These are phyloP conservation scores for Papilio xuthus DNA, from an alignment of 1,140 invertebrate genomes.

Conservation along the genomic window DNA sequence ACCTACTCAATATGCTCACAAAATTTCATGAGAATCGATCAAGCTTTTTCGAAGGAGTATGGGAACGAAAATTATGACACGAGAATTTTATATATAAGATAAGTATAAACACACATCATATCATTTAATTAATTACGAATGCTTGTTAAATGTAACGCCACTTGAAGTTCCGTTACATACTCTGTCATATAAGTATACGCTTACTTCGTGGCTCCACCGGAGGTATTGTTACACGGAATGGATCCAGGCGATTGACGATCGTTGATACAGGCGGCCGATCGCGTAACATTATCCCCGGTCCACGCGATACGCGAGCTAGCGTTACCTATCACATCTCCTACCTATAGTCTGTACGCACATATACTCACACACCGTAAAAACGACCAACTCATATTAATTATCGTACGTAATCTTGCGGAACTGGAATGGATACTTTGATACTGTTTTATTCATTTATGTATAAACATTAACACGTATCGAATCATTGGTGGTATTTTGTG, in stretches of 20 bases:
- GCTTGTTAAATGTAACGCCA: too few species aligned
- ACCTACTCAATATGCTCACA: too few species aligned
- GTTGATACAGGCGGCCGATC: constrained; percentile 76
- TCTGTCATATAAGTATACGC: constrained; percentile 41
- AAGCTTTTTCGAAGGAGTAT: too few species aligned
- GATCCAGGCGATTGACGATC: constrained; percentile 77
- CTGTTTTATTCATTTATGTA: not conserved
- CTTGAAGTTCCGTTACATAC: constrained; percentile 30
- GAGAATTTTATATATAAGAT: too few species aligned
- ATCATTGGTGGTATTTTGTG: not conserved
- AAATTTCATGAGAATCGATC: too few species aligned
- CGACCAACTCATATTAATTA: constrained; percentile 43
- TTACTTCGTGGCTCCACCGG: constrained; percentile 49
- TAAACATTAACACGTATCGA: not conserved
- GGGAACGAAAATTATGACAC: too few species aligned
- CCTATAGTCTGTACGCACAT: constrained; percentile 48
- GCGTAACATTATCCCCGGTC: constrained; percentile 71
- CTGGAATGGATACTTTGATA: not conserved
- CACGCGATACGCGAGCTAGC: constrained; percentile 76
- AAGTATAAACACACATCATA: too few species aligned
- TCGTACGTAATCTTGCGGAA: constrained; percentile 43
- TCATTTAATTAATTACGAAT: constrained; percentile 4
- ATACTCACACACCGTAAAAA: constrained; percentile 37
- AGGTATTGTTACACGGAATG: constrained; percentile 79
- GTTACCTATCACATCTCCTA: constrained; percentile 75